Evolutionary conservation across 2,797 vertebrate genomes (phyloP), one percentile per base, ranked within the genome.

Genomic region (Cuniculus paca): DNA sequence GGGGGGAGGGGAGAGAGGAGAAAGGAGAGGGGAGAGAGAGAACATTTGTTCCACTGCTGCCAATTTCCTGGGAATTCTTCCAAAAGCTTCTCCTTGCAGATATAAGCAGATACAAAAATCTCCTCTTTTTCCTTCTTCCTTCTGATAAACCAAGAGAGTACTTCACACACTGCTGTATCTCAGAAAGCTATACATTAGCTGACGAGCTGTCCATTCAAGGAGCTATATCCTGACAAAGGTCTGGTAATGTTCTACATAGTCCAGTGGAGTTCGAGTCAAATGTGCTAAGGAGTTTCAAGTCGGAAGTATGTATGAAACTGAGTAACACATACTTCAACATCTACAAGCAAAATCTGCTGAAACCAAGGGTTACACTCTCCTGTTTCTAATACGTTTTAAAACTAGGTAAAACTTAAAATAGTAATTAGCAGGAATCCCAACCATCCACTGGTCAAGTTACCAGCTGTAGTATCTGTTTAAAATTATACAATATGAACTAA

Each of bases 381-480:
- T 34, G n/a, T 52, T 83, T 52, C 54, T n/a, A 82, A 54, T 2
- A 10, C 2, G 26, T 79, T 72, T 87, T 52, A 91, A 95, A 77
- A 94, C 24, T 39, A 86, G n/a, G 83, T 78, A 78, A 94, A 79
- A 88, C 22, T 26, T 56, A 7, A 85, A 85, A 79, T 83, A 63
- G 45, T 72, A 85, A 91, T 87, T 17, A 77, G 68, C 39, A 88
- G 12, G 42, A 63, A 91, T 61, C 60, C 56, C 36, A 77, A 20
- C 58, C 63, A 87, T 61, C n/a, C 36, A 26, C 42, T 36, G 10
- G 36, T 39, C 75, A 92, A 74, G 70, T 22, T 92, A 31, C 39
- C 83, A 90, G 42, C 34, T 90, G 24, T 84, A 95, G 96, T 81
- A 84, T 78, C 58, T 36, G 12, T 75, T 86, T 72, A 72, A 72